These are phyloP conservation scores for Tetropium fuscum DNA, from an alignment of 2,888 invertebrate species.

Conservation along the genomic window DNA sequence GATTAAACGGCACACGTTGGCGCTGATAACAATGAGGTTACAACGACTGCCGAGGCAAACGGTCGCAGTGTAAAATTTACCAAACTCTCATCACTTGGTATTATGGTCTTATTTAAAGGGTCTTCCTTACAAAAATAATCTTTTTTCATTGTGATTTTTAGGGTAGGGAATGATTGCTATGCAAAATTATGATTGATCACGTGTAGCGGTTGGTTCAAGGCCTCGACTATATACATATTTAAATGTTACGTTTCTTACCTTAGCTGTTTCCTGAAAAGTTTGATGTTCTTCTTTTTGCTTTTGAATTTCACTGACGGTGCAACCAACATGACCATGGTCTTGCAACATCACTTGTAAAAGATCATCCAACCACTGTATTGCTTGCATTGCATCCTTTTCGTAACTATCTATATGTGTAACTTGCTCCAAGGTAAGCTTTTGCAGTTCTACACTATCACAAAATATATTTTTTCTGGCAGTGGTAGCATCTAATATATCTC, in stretches of 20 bases:
- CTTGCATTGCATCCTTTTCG: conserved; percentile 81
- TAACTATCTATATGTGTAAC: conserved; percentile 80
- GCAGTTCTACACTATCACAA: conserved; percentile 80
- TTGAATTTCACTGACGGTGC: conserved; percentile 79
- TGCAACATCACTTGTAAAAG: conserved; percentile 77
- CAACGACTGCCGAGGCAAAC: no score
- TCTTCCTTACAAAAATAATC: no score
- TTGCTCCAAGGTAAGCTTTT: conserved; percentile 83
- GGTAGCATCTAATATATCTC: conserved; percentile 77
- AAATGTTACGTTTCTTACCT: conserved; percentile 70
- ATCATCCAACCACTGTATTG: conserved; percentile 82
- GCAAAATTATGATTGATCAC: no score
- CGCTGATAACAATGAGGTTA: no score
- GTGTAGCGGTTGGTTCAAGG: no score
- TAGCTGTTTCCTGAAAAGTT: conserved; percentile 82
- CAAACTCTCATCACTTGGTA: no score
- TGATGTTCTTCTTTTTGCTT: conserved; percentile 80
- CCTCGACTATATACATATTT: no score
- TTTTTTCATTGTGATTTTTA: no score
- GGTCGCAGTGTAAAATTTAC: no score
- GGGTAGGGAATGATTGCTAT: no score
- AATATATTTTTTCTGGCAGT: conserved; percentile 78
- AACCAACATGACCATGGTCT: conserved; percentile 80
- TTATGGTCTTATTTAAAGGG: no score
- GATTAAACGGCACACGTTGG: no score